Evolutionary conservation across 2,797 vertebrate genomes (phyloP), one percentile per base, ranked within the genome.

Genomic region (Phalloptychus januarius): DNA sequence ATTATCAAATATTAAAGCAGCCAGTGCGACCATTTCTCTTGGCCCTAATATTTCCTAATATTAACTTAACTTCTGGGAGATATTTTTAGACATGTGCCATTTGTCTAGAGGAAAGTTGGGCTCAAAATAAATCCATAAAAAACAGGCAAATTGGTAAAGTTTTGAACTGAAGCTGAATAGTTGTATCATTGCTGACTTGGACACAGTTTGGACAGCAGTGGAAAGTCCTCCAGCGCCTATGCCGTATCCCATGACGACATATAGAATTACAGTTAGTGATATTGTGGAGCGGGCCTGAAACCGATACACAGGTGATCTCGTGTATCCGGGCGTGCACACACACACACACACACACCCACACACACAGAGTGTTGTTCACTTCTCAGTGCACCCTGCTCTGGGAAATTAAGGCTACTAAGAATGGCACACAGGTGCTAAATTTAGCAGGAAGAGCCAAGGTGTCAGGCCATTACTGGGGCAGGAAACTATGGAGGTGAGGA

Each of bases 1-100:
- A 84, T 86, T 86, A 95, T 95, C 86, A 94, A 95, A 93, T 92
- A 94, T 94, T 93, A 94, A 95, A 91, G 86, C 69, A 74, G 78
- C 83, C 0, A 18, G 76, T 79, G 78, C 48, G 86, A 86, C 91
- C 84, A 88, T 88, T 94, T 84, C 81, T 93, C 88, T 85, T 23
- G 4, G 81, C 76, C 71, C 70, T 89, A 87, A 88, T 91, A 88
- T 85, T 89, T 92, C 86, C 91, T 90, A 71, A 87, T 90, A 91
- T 88, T 87, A 86, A 87, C 67, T 80, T 79, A 72, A 85, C 72
- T 85, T 81, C 78, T 78, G 63, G 20, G 54, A 85, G 75, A 78
- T 81, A 79, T 82, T 71, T 58, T 61, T 15, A 70, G 45, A 67
- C 1, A 2, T 20, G 2, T 70, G 65, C 79, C 58, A 33, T 90